phyloP scores from a whole-genome alignment of 2,888 invertebrate genomes.

The Dolichomitus sp. region DNA sequence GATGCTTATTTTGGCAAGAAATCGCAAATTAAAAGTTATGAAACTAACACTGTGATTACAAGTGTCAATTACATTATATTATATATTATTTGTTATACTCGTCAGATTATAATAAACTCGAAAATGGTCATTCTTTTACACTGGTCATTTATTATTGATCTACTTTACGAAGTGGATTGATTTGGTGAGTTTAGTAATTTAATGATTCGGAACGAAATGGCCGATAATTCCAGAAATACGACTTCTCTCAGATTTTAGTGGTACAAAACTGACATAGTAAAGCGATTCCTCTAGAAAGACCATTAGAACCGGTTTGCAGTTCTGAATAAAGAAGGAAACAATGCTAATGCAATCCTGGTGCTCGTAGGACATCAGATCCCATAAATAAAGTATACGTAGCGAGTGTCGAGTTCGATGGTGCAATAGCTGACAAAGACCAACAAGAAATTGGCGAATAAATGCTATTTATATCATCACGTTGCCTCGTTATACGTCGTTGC shows the following conservation, averaged over 20 bases:
- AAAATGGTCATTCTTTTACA: too few relatives aligned
- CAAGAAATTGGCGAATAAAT: constrained; percentile 10
- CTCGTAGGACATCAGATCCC: constrained; percentile 13
- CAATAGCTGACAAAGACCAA: not conserved
- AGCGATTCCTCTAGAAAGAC: constrained; percentile 6
- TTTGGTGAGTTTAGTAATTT: not conserved
- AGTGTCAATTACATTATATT: too few relatives aligned
- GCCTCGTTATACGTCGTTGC: not conserved
- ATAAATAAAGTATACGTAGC: constrained; percentile 22
- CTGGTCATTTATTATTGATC: too few relatives aligned
- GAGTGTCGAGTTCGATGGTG: constrained; percentile 19
- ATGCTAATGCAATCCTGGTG: constrained; percentile 8
- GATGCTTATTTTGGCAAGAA: too few relatives aligned
- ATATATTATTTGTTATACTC: too few relatives aligned
- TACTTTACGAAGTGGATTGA: too few relatives aligned
- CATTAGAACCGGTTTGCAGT: constrained; percentile 49
- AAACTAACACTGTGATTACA: too few relatives aligned
- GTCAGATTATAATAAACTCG: too few relatives aligned
- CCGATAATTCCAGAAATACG: not conserved
- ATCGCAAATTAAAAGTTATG: too few relatives aligned
- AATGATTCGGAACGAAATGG: not conserved
- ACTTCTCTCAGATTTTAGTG: not conserved
- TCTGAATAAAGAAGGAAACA: constrained; percentile 21
- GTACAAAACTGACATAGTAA: not conserved
- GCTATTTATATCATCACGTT: not conserved